Conservation (phyloP, 2,113 vertebrate genomes). For the Boulengeromyrus knoepffleri region DNA sequence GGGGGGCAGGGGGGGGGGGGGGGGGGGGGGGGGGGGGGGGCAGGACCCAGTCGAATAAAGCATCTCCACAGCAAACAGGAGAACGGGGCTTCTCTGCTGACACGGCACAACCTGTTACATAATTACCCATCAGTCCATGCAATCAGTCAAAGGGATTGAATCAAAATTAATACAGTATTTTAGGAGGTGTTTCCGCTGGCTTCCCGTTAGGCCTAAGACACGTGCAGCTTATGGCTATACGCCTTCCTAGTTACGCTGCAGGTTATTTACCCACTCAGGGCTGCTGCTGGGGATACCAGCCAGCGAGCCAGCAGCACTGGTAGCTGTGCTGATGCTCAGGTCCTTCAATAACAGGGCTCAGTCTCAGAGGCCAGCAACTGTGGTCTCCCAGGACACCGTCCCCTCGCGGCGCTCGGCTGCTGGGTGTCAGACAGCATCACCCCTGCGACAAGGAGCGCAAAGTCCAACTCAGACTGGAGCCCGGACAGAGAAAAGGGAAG, state of each 20-base stretch:
- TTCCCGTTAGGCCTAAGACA: not conserved
- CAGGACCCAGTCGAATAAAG: not conserved
- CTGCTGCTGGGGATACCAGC: not conserved
- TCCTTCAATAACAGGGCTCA: not conserved
- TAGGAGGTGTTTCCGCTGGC: not conserved
- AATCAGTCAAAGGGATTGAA: not conserved
- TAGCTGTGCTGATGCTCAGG: not conserved
- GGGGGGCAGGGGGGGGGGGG: not conserved
- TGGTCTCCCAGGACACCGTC: not conserved
- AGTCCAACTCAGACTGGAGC: not conserved
- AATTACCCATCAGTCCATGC: not conserved
- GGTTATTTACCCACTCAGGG: not conserved
- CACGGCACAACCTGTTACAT: not conserved
- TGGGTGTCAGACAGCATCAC: not conserved
- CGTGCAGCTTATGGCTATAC: not conserved
- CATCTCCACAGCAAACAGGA: not conserved
- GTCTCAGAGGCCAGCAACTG: not conserved
- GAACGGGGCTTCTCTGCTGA: not conserved
- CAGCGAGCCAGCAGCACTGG: not conserved
- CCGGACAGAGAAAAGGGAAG: not conserved
- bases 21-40: not conserved
- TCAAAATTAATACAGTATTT: not conserved
- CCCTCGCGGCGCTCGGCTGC: not conserved
- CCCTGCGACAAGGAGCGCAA: not conserved
- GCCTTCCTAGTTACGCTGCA: not conserved